Percentiles rank a stretch among this genome's conserved stretches.
These are phyloP conservation scores for Colinus virginianus DNA, from an alignment of 2,113 vertebrate species.

Conservation along the genomic window DNA sequence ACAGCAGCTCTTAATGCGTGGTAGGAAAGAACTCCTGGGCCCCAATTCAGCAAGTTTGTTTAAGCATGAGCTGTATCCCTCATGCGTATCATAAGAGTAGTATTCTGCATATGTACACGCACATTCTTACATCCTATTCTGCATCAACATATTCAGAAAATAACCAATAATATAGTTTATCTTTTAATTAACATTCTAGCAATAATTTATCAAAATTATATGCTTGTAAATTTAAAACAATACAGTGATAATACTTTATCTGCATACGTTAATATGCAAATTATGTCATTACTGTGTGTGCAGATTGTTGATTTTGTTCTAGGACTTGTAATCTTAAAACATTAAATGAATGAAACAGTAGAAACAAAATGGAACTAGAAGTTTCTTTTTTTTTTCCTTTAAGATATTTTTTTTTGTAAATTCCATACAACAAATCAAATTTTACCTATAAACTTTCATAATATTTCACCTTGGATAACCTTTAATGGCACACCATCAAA, in stretches of 20 bases:
- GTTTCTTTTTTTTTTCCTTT: slow-evolving; percentile 11
- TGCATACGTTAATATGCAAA: neutral
- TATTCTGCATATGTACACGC: neutral
- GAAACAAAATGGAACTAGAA: neutral
- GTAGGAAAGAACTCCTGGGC: neutral
- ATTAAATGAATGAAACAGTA: neutral
- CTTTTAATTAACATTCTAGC: neutral
- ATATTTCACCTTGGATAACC: neutral
- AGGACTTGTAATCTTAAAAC: neutral
- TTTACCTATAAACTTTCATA: neutral
- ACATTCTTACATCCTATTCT: neutral
- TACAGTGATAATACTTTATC: neutral
- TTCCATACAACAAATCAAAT: neutral
- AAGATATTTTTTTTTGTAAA: neutral
- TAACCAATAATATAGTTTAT: neutral
- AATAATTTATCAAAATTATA: neutral
- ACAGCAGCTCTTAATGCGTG: neutral
- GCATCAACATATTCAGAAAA: neutral
- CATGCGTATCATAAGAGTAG: neutral
- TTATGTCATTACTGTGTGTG: neutral
- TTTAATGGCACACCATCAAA: neutral
- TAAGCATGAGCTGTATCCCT: neutral
- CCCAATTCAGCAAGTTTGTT: neutral
- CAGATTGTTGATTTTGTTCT: neutral
- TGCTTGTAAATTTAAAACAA: neutral